Conservation (phyloP, 2,888 invertebrate genomes). For the Yponomeuta sedellus region DNA sequence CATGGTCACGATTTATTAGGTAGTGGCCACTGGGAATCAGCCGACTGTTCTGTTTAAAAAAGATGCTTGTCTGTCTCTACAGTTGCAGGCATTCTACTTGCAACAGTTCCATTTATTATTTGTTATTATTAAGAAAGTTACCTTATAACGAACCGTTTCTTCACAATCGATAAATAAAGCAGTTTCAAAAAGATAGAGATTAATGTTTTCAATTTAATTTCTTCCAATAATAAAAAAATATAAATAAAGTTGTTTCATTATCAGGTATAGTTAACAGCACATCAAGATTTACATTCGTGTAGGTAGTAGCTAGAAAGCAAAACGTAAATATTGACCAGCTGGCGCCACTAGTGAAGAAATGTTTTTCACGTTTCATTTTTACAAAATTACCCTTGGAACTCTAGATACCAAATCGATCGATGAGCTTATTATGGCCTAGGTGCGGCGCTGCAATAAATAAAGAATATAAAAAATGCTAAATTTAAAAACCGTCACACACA, state of each 20-base stretch:
- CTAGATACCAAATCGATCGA: not conserved
- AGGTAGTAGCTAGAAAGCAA: too few species aligned
- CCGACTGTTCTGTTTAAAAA: slow-evolving; percentile 52
- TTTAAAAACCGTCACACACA: slow-evolving; percentile 35
- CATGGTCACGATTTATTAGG: slow-evolving; percentile 59
- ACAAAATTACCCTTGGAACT: not conserved
- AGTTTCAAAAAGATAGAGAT: too few species aligned
- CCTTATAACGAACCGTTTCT: not conserved
- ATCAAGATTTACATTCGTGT: too few species aligned
- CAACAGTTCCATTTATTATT: not conserved
- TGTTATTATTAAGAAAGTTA: not conserved
- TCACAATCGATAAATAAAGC: not conserved
- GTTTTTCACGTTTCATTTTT: not conserved
- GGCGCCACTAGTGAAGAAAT: too few species aligned
- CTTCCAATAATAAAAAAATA: too few species aligned
- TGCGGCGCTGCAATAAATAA: slow-evolving; percentile 3
- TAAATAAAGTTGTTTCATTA: too few species aligned
- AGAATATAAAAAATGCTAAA: slow-evolving; percentile 10
- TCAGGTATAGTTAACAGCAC: too few species aligned
- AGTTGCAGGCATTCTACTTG: slow-evolving; percentile 31
- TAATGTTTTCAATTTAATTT: too few species aligned
- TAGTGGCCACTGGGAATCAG: slow-evolving; percentile 25
- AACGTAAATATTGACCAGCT: too few species aligned
- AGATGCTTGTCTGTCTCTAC: slow-evolving; percentile 55
- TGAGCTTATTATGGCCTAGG: not conserved